A percentile compares a stretch with the other conserved stretches of the same genome.
Evolutionary conservation across 1,140 invertebrate species (phyloP).

Genomic region (Drosophila nikananu): DNA sequence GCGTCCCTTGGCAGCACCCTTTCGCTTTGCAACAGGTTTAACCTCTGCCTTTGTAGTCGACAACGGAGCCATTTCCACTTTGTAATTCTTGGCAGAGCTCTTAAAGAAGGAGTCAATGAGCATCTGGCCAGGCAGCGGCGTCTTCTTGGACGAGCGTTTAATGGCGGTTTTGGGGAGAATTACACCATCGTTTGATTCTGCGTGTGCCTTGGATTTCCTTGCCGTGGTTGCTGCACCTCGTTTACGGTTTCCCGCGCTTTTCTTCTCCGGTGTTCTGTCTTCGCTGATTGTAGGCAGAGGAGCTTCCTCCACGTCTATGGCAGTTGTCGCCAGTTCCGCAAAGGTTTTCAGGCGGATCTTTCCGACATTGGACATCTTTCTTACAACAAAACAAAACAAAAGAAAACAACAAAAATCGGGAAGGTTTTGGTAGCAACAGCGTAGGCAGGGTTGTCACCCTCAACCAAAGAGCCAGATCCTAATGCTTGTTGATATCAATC

Average conservation of each 20-base stretch:
- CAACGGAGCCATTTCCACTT: conserved; percentile 26
- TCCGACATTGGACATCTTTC: conserved; percentile 49
- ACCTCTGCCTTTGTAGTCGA: not conserved
- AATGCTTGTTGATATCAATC: not conserved
- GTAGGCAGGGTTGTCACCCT: not conserved
- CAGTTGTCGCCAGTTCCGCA: conserved; percentile 24
- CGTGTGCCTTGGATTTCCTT: conserved; percentile 35
- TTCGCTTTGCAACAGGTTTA: conserved; percentile 11
- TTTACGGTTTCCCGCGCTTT: conserved; percentile 39
- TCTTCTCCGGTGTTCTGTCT: conserved; percentile 48
- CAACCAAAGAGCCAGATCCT: not conserved
- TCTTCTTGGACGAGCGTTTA: conserved; percentile 59
- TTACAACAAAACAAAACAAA: conserved; percentile 1
- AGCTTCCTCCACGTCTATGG: not conserved
- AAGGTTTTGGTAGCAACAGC: not conserved
- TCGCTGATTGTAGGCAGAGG: not conserved
- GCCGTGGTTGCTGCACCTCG: conserved; percentile 55
- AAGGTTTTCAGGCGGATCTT: conserved; percentile 56
- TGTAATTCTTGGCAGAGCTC: conserved; percentile 62
- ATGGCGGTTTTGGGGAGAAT: conserved; percentile 19
- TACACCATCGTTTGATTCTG: not conserved
- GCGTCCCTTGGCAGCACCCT: conserved; percentile 33
- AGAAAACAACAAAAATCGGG: not conserved
- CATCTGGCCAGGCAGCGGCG: conserved; percentile 57
- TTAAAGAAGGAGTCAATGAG: conserved; percentile 75